Evolutionary conservation across 2,888 invertebrate genomes (phyloP).

Genomic region (Lasioglossum vierecki): DNA sequence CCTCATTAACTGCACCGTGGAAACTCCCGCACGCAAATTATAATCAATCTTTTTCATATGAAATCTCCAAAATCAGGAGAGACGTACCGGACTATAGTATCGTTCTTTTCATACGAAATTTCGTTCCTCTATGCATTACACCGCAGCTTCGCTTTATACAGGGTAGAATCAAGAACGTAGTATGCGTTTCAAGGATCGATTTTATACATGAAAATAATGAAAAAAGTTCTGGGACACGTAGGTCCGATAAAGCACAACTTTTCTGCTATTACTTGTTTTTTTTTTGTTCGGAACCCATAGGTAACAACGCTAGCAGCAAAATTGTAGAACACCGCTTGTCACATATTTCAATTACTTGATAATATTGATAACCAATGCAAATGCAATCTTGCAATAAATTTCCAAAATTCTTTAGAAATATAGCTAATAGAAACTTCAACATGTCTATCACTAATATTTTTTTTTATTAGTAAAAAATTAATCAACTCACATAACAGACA

Average conservation of each 20-base stretch:
- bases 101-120: background rate
- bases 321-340: background rate
- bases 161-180: background rate
- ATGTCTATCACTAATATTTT: too few relatives aligned
- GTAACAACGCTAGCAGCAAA: background rate
- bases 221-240: background rate
- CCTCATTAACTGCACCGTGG: background rate
- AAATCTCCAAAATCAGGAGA: background rate
- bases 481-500: too few relatives aligned
- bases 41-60: background rate
- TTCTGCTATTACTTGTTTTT: background rate
- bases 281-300: background rate
- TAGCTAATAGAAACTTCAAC: too few relatives aligned
- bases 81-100: background rate
- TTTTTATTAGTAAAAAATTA: too few relatives aligned
- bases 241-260: slow-evolving; percentile 8
- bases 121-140: background rate
- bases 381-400: too few relatives aligned
- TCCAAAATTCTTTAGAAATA: too few relatives aligned
- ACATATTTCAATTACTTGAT: background rate
- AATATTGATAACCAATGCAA: too few relatives aligned
- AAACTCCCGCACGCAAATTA: background rate
- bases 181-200: background rate
- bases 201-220: slow-evolving; percentile 1
- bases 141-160: background rate